phyloP scores from a whole-genome alignment of 2,113 vertebrate species.

The Orcinus orca region DNA sequence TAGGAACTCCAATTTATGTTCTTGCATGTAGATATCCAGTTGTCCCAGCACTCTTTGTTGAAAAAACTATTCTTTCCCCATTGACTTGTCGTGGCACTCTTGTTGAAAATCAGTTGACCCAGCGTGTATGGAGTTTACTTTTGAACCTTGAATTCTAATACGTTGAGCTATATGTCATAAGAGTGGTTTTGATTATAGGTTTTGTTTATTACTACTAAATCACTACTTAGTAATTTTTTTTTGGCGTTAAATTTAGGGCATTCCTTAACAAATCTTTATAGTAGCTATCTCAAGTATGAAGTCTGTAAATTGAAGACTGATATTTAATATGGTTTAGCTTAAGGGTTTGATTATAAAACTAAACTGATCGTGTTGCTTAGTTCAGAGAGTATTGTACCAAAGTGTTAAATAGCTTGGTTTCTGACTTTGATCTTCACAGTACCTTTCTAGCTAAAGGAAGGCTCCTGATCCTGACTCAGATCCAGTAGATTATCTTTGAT shows the following conservation, averaged over 20 bases:
- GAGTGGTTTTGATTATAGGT: not conserved
- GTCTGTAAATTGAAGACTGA: not conserved
- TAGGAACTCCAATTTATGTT: not conserved
- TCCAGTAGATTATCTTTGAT: conserved; percentile 20
- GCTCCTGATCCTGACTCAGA: conserved; percentile 4
- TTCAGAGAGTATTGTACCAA: not conserved
- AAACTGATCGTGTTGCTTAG: not conserved
- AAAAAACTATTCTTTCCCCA: not conserved
- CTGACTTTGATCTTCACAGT: not conserved
- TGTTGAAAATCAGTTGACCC: not conserved
- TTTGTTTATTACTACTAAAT: not conserved
- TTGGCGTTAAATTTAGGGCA: not conserved
- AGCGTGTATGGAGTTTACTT: not conserved
- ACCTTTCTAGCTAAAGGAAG: not conserved
- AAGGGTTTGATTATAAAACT: not conserved
- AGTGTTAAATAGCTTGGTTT: not conserved
- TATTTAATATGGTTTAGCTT: not conserved
- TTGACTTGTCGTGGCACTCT: not conserved
- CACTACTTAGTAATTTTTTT: not conserved
- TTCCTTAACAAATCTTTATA: not conserved
- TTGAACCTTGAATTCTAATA: not conserved
- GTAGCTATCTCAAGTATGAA: not conserved
- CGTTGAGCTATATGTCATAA: not conserved
- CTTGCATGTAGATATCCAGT: not conserved
- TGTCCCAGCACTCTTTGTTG: not conserved